A percentile compares a stretch with the other conserved stretches of the same genome.
These are phyloP conservation scores for Drosophila athabasca DNA, from an alignment of 1,140 invertebrate genomes.

Conservation along the genomic window DNA sequence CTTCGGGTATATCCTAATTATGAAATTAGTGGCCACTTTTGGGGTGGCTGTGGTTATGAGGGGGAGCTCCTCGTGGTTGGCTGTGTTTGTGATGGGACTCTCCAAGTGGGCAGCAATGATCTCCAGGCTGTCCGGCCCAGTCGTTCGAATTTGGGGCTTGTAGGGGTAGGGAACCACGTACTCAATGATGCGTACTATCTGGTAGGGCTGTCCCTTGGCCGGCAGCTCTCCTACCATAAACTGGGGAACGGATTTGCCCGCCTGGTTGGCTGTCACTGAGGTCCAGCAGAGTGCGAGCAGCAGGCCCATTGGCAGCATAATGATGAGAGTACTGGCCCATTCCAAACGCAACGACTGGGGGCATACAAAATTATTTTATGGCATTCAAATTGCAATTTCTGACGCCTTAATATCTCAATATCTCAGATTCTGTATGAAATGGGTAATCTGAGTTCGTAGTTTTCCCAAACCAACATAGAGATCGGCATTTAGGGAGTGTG, in stretches of 20 bases:
- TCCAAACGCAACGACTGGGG: neutral
- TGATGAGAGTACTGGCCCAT: neutral
- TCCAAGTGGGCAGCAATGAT: conserved; percentile 26
- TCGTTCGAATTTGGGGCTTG: neutral
- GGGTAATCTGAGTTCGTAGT: conserved; percentile 7
- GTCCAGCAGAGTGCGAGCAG: neutral
- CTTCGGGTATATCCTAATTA: conserved; percentile 17
- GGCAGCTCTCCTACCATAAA: conserved; percentile 17
- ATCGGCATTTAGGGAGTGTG: conserved; percentile 19
- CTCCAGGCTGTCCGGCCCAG: conserved; percentile 12
- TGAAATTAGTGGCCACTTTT: conserved; percentile 11
- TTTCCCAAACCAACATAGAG: conserved; percentile 11
- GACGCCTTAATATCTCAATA: neutral
- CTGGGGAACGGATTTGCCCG: conserved; percentile 2
- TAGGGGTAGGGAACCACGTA: conserved; percentile 39
- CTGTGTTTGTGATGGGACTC: no score
- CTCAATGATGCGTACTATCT: conserved; percentile 50
- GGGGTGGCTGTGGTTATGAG: conserved; percentile 4
- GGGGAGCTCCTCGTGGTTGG: no score
- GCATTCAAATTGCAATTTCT: neutral
- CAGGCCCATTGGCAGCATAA: conserved; percentile 19
- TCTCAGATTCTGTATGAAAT: conserved; percentile 1
- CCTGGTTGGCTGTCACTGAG: neutral
- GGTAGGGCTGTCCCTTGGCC: conserved; percentile 19
- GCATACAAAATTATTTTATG: neutral